These are phyloP conservation scores for Rhinoptilus africanus DNA, from an alignment of 2,113 vertebrate genomes.

Conservation along the genomic window DNA sequence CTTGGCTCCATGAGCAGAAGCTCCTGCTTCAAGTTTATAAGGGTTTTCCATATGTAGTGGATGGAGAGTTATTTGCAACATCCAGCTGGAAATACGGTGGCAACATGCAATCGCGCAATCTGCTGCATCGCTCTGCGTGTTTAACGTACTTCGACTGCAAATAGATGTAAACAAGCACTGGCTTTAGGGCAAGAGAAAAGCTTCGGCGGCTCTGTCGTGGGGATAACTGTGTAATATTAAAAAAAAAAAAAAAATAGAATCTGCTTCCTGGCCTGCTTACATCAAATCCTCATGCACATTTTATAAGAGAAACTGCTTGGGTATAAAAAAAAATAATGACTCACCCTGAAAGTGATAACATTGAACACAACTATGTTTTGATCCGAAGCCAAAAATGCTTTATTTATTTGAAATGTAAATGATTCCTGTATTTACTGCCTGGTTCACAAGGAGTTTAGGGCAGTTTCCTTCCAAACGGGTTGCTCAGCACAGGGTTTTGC, in stretches of 20 bases:
- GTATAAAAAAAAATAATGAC: neutral
- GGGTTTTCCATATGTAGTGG: neutral
- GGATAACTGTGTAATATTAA: neutral
- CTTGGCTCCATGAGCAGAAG: neutral
- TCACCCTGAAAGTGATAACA: neutral
- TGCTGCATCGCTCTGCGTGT: neutral
- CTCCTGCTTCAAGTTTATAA: neutral
- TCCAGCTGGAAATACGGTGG: neutral
- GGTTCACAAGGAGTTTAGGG: neutral
- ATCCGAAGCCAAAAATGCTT: neutral
- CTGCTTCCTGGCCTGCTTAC: neutral
- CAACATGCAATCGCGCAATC: neutral
- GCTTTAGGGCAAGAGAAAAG: neutral
- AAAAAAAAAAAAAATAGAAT: neutral
- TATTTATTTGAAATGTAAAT: slow-evolving; percentile 3
- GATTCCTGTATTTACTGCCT: neutral
- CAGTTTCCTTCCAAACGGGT: neutral
- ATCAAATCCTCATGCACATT: neutral
- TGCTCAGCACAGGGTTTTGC: neutral
- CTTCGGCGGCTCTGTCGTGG: neutral
- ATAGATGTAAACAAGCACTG: neutral
- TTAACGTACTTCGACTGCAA: neutral
- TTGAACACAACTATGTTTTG: neutral
- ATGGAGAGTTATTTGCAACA: neutral
- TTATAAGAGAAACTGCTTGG: slow-evolving; percentile 6